These are phyloP conservation scores for Poeciliopsis turneri DNA, from an alignment of 2,797 vertebrate genomes.

Conservation along the genomic window DNA sequence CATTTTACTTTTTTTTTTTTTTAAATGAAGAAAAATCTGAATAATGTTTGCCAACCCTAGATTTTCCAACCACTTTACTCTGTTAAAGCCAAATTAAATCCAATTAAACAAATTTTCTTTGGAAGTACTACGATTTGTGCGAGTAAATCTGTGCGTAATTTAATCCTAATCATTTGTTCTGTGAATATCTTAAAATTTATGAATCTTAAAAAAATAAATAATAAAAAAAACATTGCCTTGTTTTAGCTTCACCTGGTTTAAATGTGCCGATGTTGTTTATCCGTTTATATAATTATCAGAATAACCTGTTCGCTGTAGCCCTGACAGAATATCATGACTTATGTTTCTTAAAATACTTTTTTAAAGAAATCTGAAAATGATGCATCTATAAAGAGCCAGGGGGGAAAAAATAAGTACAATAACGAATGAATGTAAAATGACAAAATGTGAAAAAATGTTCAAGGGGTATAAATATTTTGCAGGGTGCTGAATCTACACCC, in stretches of 20 bases:
- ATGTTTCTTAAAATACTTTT: background rate
- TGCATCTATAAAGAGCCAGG: background rate
- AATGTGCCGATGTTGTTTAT: too few species aligned
- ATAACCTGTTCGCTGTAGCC: too few species aligned
- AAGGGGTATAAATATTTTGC: background rate
- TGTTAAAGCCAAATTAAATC: background rate
- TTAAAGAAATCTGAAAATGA: background rate
- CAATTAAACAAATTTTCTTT: background rate
- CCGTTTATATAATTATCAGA: too few species aligned
- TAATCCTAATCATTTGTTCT: background rate
- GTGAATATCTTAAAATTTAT: background rate
- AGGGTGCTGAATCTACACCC: background rate
- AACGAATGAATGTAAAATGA: background rate
- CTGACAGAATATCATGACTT: background rate
- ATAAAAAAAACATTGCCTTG: too few species aligned
- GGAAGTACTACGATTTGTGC: background rate
- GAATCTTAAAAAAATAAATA: too few species aligned
- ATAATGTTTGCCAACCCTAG: background rate
- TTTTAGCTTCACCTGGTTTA: too few species aligned
- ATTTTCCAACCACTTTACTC: background rate
- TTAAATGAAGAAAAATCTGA: background rate
- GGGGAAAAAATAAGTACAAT: background rate
- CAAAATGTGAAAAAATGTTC: background rate
- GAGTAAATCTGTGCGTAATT: background rate
- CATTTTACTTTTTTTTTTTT: background rate